Evolutionary conservation across 2,888 invertebrate genomes (phyloP), one percentile per base, ranked within the genome.

Genomic region (Quadroppia sp.): DNA sequence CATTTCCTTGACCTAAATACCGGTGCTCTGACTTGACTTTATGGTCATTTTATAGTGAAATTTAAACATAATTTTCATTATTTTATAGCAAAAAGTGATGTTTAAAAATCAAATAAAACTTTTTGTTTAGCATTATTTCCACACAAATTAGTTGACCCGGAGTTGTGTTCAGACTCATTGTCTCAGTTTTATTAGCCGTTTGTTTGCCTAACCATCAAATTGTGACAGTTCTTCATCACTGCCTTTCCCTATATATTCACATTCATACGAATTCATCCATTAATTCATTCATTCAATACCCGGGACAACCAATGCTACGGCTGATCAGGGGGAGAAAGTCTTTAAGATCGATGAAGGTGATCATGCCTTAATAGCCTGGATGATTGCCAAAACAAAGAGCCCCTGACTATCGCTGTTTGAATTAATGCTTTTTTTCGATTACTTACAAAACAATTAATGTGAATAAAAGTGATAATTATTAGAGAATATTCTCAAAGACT

Each of bases 141-240:
- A 36, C 11, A 36, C 11, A 36, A 36, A 7, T 36, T 36, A 36
- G 36, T 36, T 36, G 6, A 36, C 4, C 11, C 4, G 36, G n/a
- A n/a, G n/a, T n/a, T n/a, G n/a, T n/a, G n/a, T n/a, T n/a, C n/a
- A n/a, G 15, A 2, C 15, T 15, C 15, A 45, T 45, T 45, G 45
- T 45, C 45, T 13, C 15, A 13, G 15, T 45, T n/a, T 11, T 45
- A 45, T 45, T 17, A 45, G 45, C 17, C 6, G 2, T 7, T 11
- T 45, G 11, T 15, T 15, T 45, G 45, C 36, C 36, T 36, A 36
- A 45, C 17, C 45, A 45, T 45, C 15, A 45, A 45, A 45, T 13
- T 53, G 53, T 53, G 53, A 53, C 53, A 53, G 53, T 53, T 53
- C 53, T 23, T 53, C 53, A 53, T 53, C 53, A 53, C 20, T 53